Conservation (phyloP, 2,888 invertebrate genomes). For the Linnaemya tessellans region DNA sequence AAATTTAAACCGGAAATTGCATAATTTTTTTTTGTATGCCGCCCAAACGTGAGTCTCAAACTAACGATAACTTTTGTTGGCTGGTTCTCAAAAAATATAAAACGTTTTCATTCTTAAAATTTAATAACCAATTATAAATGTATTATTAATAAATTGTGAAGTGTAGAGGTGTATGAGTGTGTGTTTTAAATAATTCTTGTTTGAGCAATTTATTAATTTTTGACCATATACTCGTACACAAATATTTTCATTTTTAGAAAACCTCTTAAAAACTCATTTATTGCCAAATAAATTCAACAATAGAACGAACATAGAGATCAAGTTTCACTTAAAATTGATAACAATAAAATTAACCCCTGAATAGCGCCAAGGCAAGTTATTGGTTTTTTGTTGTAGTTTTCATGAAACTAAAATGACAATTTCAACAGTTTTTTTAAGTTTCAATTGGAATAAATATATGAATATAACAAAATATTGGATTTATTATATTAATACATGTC, state of each 20-base stretch:
- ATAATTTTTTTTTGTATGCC: slow-evolving; percentile 50
- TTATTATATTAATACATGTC: background rate
- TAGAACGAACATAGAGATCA: background rate
- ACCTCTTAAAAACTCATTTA: slow-evolving; percentile 18
- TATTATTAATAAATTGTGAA: slow-evolving; percentile 24
- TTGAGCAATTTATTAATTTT: slow-evolving; percentile 25
- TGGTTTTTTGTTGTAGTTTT: background rate
- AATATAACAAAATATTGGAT: background rate
- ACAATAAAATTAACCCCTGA: background rate
- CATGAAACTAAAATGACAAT: no score
- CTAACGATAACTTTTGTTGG: background rate
- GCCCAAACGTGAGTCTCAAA: slow-evolving; percentile 27
- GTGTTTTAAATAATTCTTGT: slow-evolving; percentile 1
- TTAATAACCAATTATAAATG: slow-evolving; percentile 22
- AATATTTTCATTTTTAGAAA: slow-evolving; percentile 7
- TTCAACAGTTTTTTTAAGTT: no score
- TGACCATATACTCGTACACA: background rate
- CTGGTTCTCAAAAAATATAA: background rate
- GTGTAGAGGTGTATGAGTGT: background rate
- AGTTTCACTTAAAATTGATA: background rate
- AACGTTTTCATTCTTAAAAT: slow-evolving; percentile 18
- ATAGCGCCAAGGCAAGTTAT: background rate
- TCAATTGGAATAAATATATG: no score
- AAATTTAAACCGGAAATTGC: slow-evolving; percentile 60
- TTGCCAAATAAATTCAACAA: slow-evolving; percentile 7